A percentile compares a stretch with the other conserved stretches of the same genome.
Evolutionary conservation across 2,888 invertebrate species (phyloP).

Genomic region (Octonoba sinensis): DNA sequence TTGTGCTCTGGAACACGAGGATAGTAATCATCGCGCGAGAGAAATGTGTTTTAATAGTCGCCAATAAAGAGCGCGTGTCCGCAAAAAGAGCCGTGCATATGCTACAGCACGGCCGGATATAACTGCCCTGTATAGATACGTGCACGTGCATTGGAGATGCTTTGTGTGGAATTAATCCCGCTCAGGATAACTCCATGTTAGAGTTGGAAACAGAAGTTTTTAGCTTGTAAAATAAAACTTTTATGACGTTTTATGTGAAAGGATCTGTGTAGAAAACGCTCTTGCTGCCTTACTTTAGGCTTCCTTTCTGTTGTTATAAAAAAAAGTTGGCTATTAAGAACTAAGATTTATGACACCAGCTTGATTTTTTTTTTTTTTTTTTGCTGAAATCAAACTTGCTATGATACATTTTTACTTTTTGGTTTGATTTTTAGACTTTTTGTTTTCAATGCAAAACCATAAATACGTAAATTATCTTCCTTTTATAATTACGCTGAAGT

Average conservation of each 20-base stretch:
- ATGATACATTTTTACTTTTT: too few species aligned
- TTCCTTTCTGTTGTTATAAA: too few species aligned
- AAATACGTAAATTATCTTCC: too few species aligned
- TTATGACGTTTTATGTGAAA: conserved; percentile 28
- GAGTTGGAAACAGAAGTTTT: conserved; percentile 22
- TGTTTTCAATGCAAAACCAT: too few species aligned
- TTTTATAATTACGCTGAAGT: too few species aligned
- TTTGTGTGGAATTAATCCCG: conserved; percentile 40
- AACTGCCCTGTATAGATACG: conserved; percentile 33
- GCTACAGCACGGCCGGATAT: conserved; percentile 16
- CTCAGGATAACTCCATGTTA: conserved; percentile 1
- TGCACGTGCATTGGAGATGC: conserved; percentile 57
- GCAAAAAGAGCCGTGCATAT: not conserved
- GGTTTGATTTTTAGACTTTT: too few species aligned
- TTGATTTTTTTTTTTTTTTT: too few species aligned
- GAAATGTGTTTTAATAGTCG: conserved; percentile 51
- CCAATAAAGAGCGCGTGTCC: conserved; percentile 36
- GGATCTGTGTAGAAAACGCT: too few species aligned
- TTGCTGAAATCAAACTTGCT: too few species aligned
- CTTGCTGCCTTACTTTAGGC: too few species aligned
- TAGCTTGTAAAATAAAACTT: conserved; percentile 61
- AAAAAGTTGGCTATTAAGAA: too few species aligned
- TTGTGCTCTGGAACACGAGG: conserved; percentile 3
- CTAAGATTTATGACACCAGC: too few species aligned
- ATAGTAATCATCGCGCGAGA: conserved; percentile 42